Base-by-base conservation (phyloP, 1,140 invertebrate genomes). In the Conopomorpha cramerella region DNA sequence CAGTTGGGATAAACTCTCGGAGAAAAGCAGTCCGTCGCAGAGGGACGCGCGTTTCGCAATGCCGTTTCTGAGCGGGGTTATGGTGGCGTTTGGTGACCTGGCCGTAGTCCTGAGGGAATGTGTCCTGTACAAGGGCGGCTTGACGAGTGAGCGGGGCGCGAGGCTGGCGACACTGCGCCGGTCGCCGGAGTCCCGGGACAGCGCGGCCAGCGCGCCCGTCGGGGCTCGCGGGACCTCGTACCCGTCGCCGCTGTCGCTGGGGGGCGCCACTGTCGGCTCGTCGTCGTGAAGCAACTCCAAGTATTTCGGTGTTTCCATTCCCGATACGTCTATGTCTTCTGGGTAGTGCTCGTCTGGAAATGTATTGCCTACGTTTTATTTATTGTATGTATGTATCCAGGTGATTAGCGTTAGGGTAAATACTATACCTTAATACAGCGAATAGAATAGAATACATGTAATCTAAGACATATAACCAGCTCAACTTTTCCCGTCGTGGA, bases 181-280 rank as follows among this genome's bases (percentile, higher is more conserved):
- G n/a, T n/a, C n/a, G n/a, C n/a, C n/a, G 2, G 63, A 57, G 41
- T 57, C 58, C 0, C 57, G 57, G 16, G 51, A 44, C 49, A 50
- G 54, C 4, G 42, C 30, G 12, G 57, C 55, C 16, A 51, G 43
- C 48, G 50, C 54, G 7, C 43, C 30, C 11, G 52, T 29, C 0
- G 57, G 49, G 0, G 77, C 67, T 31, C 81, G 55, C 8, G 84
- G 84, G 11, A 85, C 59, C 58, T 85, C 83, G 51, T 86, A 86
- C 6, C 79, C 82, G 45, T 80, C 82, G 8, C 54, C 41, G 0
- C 71, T 51, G 4, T 77, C 60, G 25, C 66, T 62, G n/a, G n/a
- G n/a, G n/a, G n/a, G n/a, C n/a, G n/a, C n/a, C n/a, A n/a, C n/a
- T n/a, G n/a, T n/a, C n/a, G n/a, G n/a, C n/a, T n/a, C n/a, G n/a